Conservation (phyloP, 2,888 invertebrate genomes). For the Cerceris rybyensis region DNA sequence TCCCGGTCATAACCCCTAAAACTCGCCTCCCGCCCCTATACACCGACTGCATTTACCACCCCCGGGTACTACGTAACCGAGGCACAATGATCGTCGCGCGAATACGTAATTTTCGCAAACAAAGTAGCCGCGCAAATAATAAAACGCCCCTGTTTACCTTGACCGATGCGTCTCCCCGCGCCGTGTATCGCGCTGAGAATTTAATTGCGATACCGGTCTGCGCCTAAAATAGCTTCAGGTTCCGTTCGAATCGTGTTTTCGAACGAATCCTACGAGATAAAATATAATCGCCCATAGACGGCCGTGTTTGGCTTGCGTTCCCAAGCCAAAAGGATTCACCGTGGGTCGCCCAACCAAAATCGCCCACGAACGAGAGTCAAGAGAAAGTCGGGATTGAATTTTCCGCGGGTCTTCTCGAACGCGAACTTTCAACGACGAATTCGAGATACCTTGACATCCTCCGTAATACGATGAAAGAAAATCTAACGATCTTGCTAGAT, state of each 20-base stretch:
- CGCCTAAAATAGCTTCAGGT: constrained; percentile 43
- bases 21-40: neutral
- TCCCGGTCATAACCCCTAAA: neutral
- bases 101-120: constrained; percentile 81
- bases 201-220: constrained; percentile 70
- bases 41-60: constrained; percentile 34
- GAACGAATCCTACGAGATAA: constrained; percentile 1
- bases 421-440: too few relatives aligned
- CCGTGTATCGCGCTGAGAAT: constrained; percentile 65
- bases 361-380: too few relatives aligned
- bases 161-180: constrained; percentile 63
- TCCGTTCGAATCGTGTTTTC: constrained; percentile 26
- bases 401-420: too few relatives aligned
- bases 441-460: too few relatives aligned
- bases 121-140: constrained; percentile 80
- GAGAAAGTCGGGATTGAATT: too few relatives aligned
- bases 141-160: constrained; percentile 79
- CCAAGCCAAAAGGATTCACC: too few relatives aligned
- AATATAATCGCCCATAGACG: neutral
- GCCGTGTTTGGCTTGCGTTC: neutral
- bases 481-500: too few relatives aligned
- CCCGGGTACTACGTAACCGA: constrained; percentile 71
- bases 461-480: too few relatives aligned
- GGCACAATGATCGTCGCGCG: constrained; percentile 80
- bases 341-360: too few relatives aligned